Evolutionary conservation across 2,888 invertebrate species (phyloP).

Genomic region (Eupithecia exiguata): DNA sequence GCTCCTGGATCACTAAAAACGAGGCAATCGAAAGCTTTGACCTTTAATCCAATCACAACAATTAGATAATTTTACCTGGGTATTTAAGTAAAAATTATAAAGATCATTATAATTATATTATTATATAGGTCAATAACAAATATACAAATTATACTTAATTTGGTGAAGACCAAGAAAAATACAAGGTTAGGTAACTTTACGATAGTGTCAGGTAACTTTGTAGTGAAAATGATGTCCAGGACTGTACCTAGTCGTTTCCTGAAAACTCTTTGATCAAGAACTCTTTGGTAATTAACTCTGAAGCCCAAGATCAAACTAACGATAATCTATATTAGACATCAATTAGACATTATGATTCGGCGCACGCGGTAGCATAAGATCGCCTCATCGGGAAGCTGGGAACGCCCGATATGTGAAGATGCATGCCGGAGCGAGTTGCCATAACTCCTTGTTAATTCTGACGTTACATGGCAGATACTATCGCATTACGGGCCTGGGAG

Average conservation of each 20-base stretch:
- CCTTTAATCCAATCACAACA: slow-evolving; percentile 43
- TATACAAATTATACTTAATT: too few species aligned
- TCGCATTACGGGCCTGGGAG: slow-evolving; percentile 30
- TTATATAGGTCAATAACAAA: too few species aligned
- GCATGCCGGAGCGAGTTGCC: slow-evolving; percentile 39
- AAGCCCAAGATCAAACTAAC: not conserved
- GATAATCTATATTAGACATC: slow-evolving; percentile 17
- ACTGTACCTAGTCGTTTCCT: too few species aligned
- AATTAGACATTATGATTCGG: slow-evolving; percentile 36
- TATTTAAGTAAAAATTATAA: not conserved
- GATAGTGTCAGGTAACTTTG: too few species aligned
- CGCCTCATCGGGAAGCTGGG: slow-evolving; percentile 37
- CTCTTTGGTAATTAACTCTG: not conserved
- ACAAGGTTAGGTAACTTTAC: too few species aligned
- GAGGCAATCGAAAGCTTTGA: slow-evolving; percentile 61
- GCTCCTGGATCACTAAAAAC: slow-evolving; percentile 67
- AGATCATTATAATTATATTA: too few species aligned
- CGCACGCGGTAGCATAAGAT: slow-evolving; percentile 39
- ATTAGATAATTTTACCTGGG: slow-evolving; percentile 6
- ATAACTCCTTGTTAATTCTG: slow-evolving; percentile 43
- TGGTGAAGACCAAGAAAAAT: too few species aligned
- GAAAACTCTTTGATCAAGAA: too few species aligned
- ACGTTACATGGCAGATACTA: slow-evolving; percentile 36
- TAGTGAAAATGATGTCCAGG: too few species aligned
- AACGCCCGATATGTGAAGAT: slow-evolving; percentile 41